Evolutionary conservation across 1,140 invertebrate species (phyloP), one percentile per base, ranked within the genome.

Genomic region (Drosophila elegans): DNA sequence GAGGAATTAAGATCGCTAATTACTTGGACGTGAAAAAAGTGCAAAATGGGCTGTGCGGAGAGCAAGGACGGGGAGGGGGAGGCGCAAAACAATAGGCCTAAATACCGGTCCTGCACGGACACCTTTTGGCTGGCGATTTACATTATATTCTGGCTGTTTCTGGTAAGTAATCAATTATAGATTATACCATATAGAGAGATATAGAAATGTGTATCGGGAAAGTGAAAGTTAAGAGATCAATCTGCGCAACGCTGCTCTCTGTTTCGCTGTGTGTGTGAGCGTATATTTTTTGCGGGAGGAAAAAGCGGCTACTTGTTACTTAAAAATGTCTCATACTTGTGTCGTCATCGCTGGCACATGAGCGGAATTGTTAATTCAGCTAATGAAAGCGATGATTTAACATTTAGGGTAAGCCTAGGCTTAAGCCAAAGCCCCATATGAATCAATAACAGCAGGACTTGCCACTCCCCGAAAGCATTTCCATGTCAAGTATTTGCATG

Each of bases 121-220:
- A 94, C 97, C 12, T 94, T 97, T 64, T 97, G 96, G 95, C 94
- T 98, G 21, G 94, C 95, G 77, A 92, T 97, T 73, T 98, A 97
- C 91, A 94, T 97, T 60, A 86, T 96, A 46, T 98, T 98, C 93
- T 97, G 96, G 95, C 95, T 95, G 91, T 93, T 98, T 71, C 96
- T 98, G 97, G 97, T 98, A 94, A 94, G 93, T 93, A 62, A 59
- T 39, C 12, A 3, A 29, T 32, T 5, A 48, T 48, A 21, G 44
- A 41, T 53, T 27, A 36, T 29, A 39, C 4, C 13, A 21, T 32
- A 41, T 59, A 7, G 1, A 34, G 54, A n/a, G 5, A 21, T 36
- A 34, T 9, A 44, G 12, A 42, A 25, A 13, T 59, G 10, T 34
- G 29, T 41, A 51, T 51, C n/a, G 49, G 25, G 13, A 75, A 81